Evolutionary conservation across 1,140 invertebrate genomes (phyloP).

Genomic region (Drosophila albomicans): DNA sequence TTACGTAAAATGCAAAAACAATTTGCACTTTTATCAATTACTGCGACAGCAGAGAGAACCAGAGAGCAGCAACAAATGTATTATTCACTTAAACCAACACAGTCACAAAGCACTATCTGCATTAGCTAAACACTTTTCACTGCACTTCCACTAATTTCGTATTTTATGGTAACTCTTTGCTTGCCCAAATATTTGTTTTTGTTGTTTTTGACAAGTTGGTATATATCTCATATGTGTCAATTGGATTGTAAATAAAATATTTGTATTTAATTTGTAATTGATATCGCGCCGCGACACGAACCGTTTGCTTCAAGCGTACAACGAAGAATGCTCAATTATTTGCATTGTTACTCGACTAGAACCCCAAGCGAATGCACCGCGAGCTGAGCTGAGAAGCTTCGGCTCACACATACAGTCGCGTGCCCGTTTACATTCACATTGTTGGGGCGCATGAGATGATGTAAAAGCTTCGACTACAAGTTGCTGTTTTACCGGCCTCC

Average conservation of each 20-base stretch:
- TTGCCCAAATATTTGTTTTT: background rate
- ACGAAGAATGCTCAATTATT: slow-evolving; percentile 56
- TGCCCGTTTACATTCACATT: slow-evolving; percentile 48
- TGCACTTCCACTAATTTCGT: slow-evolving; percentile 8
- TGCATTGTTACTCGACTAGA: slow-evolving; percentile 15
- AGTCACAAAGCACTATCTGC: background rate
- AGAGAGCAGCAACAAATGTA: background rate
- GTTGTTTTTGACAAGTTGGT: background rate
- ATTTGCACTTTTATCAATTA: slow-evolving; percentile 56
- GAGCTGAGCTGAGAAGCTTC: slow-evolving; percentile 18
- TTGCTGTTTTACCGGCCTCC: slow-evolving; percentile 19
- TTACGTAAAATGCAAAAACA: slow-evolving; percentile 62
- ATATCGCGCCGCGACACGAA: slow-evolving; percentile 41
- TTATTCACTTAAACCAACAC: slow-evolving; percentile 29
- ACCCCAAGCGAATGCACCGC: slow-evolving; percentile 41
- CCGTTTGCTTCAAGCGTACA: slow-evolving; percentile 58
- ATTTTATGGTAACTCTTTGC: background rate
- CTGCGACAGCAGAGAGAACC: slow-evolving; percentile 12
- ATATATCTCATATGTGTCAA: background rate
- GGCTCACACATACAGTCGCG: slow-evolving; percentile 33
- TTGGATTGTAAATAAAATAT: slow-evolving; percentile 9
- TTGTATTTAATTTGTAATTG: slow-evolving; percentile 6
- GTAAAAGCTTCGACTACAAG: slow-evolving; percentile 46
- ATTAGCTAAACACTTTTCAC: slow-evolving; percentile 11
- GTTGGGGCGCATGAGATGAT: slow-evolving; percentile 44